Evolutionary conservation across 2,888 invertebrate species (phyloP).

Genomic region (Phyto melanocephala): DNA sequence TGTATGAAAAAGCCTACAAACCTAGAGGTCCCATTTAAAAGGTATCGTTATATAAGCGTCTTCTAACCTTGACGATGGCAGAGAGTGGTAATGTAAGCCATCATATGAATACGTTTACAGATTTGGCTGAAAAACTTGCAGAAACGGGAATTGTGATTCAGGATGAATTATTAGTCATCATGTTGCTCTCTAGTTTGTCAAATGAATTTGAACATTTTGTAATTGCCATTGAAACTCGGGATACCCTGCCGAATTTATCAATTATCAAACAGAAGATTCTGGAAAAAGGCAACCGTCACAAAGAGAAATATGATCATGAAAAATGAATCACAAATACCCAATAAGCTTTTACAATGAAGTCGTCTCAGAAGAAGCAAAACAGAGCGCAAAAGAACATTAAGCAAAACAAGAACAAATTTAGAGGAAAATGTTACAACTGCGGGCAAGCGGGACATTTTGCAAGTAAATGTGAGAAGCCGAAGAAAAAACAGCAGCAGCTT

Average conservation of each 20-base stretch:
- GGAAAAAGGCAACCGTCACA: conserved; percentile 38
- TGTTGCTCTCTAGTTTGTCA: too few species aligned
- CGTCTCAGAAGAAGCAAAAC: neutral
- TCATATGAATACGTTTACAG: conserved; percentile 31
- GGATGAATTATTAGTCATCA: conserved; percentile 37
- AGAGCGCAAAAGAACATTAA: neutral
- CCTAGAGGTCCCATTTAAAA: conserved; percentile 51
- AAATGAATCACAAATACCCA: neutral
- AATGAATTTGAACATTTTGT: too few species aligned
- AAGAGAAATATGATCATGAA: conserved; percentile 10
- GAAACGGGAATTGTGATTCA: conserved; percentile 33
- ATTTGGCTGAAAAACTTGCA: conserved; percentile 35
- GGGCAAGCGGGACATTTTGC: conserved; percentile 3
- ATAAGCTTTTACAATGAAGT: conserved; percentile 30
- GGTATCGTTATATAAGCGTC: conserved; percentile 58
- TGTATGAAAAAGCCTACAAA: conserved; percentile 26
- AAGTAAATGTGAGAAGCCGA: neutral
- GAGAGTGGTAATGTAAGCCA: neutral
- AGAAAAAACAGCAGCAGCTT: neutral
- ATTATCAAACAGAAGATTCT: conserved; percentile 35
- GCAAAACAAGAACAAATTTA: neutral
- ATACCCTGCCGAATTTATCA: conserved; percentile 27
- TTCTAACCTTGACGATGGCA: conserved; percentile 36
- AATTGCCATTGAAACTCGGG: too few species aligned
- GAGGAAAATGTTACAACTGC: conserved; percentile 19